Percentiles rank a stretch among this genome's conserved stretches.
phyloP scores from a whole-genome alignment of 2,888 invertebrate species.

The Nephrocerus scutellatus region DNA sequence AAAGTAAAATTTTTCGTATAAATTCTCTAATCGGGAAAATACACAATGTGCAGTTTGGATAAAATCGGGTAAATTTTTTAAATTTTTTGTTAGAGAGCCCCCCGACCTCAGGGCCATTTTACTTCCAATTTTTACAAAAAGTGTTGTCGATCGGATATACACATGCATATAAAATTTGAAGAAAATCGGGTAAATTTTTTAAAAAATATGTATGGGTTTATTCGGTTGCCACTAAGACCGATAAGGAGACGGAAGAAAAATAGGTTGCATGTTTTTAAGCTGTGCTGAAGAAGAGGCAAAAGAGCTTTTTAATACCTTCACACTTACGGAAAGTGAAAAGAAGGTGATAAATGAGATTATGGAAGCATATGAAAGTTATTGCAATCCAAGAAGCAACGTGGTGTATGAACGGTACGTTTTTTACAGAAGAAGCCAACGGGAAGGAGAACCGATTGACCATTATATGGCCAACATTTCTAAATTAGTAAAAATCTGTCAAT shows the following conservation, averaged over 20 bases:
- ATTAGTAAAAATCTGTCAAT: constrained; percentile 26
- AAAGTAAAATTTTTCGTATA: too few species aligned
- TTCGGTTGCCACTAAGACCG: constrained; percentile 15
- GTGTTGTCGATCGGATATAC: too few species aligned
- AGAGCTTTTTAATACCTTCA: constrained; percentile 16
- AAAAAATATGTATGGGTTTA: too few species aligned
- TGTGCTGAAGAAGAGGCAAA: constrained; percentile 21
- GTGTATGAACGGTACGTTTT: constrained; percentile 25
- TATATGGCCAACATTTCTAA: constrained; percentile 27
- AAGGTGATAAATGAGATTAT: constrained; percentile 9
- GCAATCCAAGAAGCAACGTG: constrained; percentile 22
- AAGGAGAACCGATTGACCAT: constrained; percentile 28
- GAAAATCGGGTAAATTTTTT: too few species aligned
- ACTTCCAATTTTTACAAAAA: too few species aligned
- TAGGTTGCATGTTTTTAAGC: constrained; percentile 20
- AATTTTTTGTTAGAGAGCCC: too few species aligned
- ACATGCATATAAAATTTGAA: too few species aligned
- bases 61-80: too few species aligned
- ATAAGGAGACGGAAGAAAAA: constrained; percentile 11
- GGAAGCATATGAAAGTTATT: constrained; percentile 16
- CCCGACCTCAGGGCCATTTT: too few species aligned
- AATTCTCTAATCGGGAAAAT: too few species aligned
- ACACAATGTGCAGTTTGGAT: too few species aligned
- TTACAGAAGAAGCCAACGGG: constrained; percentile 25
- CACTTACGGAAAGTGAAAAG: constrained; percentile 2